Base-by-base conservation (phyloP, 1,140 invertebrate species). In the Pseudomyrmex concolor region DNA sequence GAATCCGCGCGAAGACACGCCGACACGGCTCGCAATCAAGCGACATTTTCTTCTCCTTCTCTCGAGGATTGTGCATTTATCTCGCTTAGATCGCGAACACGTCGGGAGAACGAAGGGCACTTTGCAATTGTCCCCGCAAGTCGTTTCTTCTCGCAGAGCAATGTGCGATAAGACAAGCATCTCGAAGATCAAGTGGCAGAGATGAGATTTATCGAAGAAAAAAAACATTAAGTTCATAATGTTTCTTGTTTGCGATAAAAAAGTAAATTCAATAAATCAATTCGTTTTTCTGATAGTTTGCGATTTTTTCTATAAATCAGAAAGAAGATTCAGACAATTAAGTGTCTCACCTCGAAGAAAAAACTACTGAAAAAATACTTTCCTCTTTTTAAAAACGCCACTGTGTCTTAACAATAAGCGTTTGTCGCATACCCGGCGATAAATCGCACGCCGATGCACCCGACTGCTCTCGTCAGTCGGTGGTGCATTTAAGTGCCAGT, bases 401-500 rank as follows among this genome's bases (percentile, higher is more conserved):
- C 19, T n/a, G 19, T 25, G 7, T 22, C 13, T 13, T 50, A 15
- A 51, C 48, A 55, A 66, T 34, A 7, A 12, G 12, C 22, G n/a
- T 66, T 34, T 50, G 68, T 10, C 2, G 15, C 5, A 45, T 9
- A 15, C 9, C 10, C 43, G 3, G 13, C 48, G 34, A 55, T 60
- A 22, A 76, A 86, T 51, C 45, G 59, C 68, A 17, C 60, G 48
- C 68, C 22, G 17, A 73, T 67, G 54, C 48, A 45, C 48, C 60
- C 17, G 59, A 72, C 68, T 66, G 64, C 57, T 45, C n/a, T 84
- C 60, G 22, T 80, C 82, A 48, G 60, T 71, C 13, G 67, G 57
- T n/a, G 34, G 5, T 62, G 64, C 85, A 76, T 84, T 74, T 78
- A 80, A 51, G 25, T 70, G 51, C 54, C 10, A 57, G 45, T 66